Conservation (phyloP, 1,140 invertebrate species). For the Polypedilum vanderplanki region DNA sequence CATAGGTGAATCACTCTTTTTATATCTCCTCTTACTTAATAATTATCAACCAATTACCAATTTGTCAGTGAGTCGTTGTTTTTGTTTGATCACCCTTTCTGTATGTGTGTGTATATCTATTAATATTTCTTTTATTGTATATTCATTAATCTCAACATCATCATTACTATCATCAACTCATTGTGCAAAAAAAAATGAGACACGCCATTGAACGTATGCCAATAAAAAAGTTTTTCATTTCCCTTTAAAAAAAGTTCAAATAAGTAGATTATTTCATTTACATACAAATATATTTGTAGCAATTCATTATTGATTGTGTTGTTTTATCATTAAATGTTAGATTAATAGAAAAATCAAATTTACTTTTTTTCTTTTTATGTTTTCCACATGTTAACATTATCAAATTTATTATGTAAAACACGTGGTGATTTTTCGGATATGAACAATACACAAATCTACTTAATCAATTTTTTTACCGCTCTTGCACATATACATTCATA, state of each 20-base stretch:
- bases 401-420: too few species aligned
- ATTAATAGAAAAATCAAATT: too few species aligned
- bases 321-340: too few species aligned
- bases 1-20: neutral
- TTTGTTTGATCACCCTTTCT: neutral
- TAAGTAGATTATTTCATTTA: too few species aligned
- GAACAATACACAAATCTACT: too few species aligned
- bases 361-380: too few species aligned
- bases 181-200: neutral
- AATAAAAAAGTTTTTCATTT: neutral
- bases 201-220: neutral
- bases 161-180: constrained; percentile 11
- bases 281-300: too few species aligned
- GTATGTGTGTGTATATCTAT: neutral
- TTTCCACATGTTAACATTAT: too few species aligned
- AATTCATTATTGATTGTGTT: too few species aligned
- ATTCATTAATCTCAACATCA: neutral
- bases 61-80: neutral
- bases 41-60: neutral
- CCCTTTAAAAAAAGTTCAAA: neutral
- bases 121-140: neutral
- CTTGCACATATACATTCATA: too few species aligned
- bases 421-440: too few species aligned
- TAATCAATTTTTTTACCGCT: too few species aligned
- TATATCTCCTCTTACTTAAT: neutral